Percentiles rank a stretch among this genome's conserved stretches.
Evolutionary conservation across 2,888 invertebrate species (phyloP).

Genomic region (Parelbella ahira): DNA sequence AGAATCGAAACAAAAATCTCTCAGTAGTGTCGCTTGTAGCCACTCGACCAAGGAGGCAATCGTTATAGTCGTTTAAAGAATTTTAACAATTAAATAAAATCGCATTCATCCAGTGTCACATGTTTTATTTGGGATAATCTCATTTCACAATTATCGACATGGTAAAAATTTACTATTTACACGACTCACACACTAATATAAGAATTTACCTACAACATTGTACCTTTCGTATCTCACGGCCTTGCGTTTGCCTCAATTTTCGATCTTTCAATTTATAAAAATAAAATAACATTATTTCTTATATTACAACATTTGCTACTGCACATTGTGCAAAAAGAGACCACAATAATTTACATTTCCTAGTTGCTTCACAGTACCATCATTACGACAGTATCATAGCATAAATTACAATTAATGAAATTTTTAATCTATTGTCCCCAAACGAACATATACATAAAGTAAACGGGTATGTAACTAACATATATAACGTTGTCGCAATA

Average conservation of each 20-base stretch:
- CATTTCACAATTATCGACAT: constrained; percentile 74
- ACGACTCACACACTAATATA: constrained; percentile 60
- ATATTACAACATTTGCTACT: constrained; percentile 65
- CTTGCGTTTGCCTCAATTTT: constrained; percentile 51
- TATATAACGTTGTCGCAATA: constrained; percentile 13
- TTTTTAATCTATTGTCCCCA: constrained; percentile 6
- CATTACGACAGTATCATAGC: constrained; percentile 15
- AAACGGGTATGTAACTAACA: no score
- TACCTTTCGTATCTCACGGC: constrained; percentile 66
- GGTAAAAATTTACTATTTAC: constrained; percentile 77
- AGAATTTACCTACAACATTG: constrained; percentile 67
- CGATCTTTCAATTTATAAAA: constrained; percentile 68
- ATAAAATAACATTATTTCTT: constrained; percentile 69
- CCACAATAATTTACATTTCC: constrained; percentile 46
- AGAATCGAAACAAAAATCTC: no score
- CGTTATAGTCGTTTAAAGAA: no score
- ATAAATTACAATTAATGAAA: constrained; percentile 17
- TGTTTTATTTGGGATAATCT: constrained; percentile 76
- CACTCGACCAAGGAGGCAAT: no score
- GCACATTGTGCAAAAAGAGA: constrained; percentile 65
- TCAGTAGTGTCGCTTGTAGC: no score
- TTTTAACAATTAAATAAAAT: constrained; percentile 27
- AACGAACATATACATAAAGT: not conserved
- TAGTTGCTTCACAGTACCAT: constrained; percentile 21
- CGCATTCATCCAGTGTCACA: constrained; percentile 53